Evolutionary conservation across 2,888 invertebrate genomes (phyloP), one percentile per base, ranked within the genome.

Genomic region (Harpagoxenus sublaevis): DNA sequence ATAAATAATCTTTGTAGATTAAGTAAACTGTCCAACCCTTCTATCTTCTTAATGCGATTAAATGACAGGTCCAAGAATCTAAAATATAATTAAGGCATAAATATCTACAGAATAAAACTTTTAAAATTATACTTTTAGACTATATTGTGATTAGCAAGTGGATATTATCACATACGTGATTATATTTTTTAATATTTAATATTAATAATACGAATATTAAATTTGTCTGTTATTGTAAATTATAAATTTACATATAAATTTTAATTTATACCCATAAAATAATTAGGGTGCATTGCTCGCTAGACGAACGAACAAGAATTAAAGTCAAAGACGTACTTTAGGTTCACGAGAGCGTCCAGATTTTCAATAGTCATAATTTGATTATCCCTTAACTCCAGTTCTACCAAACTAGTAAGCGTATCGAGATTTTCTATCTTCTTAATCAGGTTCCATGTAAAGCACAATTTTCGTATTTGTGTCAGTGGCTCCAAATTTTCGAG

Each of bases 301-400:
- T 18, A 53, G 51, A 51, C 2, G 2, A 51, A 51, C 18, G 1
- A 51, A 45, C 6, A 48, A 28, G 6, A 23, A 77, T 84, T 68
- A 53, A 31, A 28, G 51, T 9, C 62, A 77, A 15, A 28, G 1
- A 96, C 97, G 96, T 96, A 98, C 98, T 98, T 97, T 68, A 99
- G 96, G 95, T 99, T 99, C 2, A 97, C 97, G 15, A 99, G 96
- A 15, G 96, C 95, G 81, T 98, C 98, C 83, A 99, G 96, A 94
- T 99, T 99, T 95, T 99, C 99, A 90, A 99, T 98, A 89, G 97
- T 96, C 0, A 97, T 97, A 74, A 99, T 97, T 96, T 99, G 99
- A 95, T 99, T 99, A 95, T 99, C 99, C 95, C 99, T 99, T 5
- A 99, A 95, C 93, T 99, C 99, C 68, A 99, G 95, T 93, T 99